Evolutionary conservation across 2,888 invertebrate genomes (phyloP).

Genomic region (Bursaphelenchus okinawaensis): DNA sequence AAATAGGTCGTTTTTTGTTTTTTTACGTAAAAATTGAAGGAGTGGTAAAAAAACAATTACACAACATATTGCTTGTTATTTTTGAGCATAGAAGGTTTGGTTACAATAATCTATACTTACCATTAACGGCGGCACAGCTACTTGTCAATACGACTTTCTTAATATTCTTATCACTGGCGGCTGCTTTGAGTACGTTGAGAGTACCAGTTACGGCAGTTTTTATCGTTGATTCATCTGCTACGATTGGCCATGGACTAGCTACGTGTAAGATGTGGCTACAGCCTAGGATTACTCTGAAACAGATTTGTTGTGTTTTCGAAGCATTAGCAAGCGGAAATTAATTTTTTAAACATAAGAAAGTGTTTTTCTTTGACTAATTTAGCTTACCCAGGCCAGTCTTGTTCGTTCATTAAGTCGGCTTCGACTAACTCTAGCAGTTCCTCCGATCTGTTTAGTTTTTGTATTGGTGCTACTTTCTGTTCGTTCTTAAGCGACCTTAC

Average conservation of each 20-base stretch:
- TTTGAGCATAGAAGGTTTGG: neutral
- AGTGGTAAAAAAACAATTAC: conserved; percentile 1
- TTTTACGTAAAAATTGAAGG: too few relatives aligned
- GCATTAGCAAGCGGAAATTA: neutral
- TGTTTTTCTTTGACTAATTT: neutral
- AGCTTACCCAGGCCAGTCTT: conserved; percentile 57
- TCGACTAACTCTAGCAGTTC: conserved; percentile 61
- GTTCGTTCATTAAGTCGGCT: conserved; percentile 61
- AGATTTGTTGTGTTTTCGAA: neutral
- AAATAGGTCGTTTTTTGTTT: too few relatives aligned
- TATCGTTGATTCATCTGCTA: conserved; percentile 47
- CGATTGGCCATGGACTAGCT: conserved; percentile 40
- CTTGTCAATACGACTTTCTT: conserved; percentile 63
- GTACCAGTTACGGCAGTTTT: conserved; percentile 61
- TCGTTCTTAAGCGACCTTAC: conserved; percentile 53
- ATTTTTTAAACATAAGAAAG: neutral
- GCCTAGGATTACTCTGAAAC: conserved; percentile 31
- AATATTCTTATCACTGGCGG: conserved; percentile 54
- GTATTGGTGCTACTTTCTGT: conserved; percentile 33
- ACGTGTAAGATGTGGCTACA: conserved; percentile 39
- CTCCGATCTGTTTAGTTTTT: conserved; percentile 54
- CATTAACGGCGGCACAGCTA: conserved; percentile 53
- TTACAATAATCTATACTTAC: conserved; percentile 16
- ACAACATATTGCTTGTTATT: neutral
- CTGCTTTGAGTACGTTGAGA: conserved; percentile 60